A percentile compares a stretch with the other conserved stretches of the same genome.
Conservation (phyloP, 2,113 vertebrate species). For the Brachyhypopomus gauderio region DNA sequence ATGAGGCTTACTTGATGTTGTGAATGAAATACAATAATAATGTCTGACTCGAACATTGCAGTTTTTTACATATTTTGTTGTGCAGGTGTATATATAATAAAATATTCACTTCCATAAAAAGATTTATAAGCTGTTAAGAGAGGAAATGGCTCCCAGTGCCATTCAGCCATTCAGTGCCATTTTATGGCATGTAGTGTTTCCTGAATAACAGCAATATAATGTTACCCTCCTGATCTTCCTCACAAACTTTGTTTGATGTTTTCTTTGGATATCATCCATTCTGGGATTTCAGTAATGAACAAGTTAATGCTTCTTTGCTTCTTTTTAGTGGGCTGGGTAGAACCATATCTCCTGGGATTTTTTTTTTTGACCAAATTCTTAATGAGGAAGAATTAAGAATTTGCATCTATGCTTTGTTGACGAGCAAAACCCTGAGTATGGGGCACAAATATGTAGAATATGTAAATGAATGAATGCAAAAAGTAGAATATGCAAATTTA, state of each 20-base stretch:
- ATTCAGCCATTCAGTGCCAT: no score
- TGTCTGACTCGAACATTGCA: no score
- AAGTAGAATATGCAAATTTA: no score
- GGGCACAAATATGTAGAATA: no score
- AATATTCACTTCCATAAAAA: no score
- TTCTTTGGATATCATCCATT: no score
- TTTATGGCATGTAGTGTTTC: background rate
- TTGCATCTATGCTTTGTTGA: no score
- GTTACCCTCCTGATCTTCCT: background rate
- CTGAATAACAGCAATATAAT: background rate
- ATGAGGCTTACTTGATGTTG: background rate
- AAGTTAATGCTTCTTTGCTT: background rate
- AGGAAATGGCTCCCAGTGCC: background rate
- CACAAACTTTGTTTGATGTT: background rate
- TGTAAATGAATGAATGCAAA: no score
- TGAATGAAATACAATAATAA: background rate
- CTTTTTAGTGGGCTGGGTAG: background rate
- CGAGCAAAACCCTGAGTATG: no score
- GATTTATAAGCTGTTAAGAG: background rate
- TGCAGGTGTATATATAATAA: no score
- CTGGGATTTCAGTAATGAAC: background rate
- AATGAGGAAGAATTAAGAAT: no score
- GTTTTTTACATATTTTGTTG: no score
- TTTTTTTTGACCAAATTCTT: background rate
- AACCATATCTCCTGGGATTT: conserved; percentile 1